phyloP scores from a whole-genome alignment of 2,888 invertebrate genomes.

The Caenorhabditis sp. region DNA sequence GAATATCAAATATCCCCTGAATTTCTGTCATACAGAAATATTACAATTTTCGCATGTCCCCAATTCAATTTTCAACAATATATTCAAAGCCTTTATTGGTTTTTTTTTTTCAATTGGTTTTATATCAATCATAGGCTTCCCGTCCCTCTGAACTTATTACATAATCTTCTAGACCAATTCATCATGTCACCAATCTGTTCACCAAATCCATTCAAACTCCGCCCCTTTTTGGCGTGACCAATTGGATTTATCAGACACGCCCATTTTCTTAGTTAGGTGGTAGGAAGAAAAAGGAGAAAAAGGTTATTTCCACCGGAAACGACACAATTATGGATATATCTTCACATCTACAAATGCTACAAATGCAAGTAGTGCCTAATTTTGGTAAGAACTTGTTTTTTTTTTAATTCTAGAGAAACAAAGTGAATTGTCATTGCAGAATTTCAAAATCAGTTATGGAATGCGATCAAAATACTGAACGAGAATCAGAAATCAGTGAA shows the following conservation, averaged over 20 bases:
- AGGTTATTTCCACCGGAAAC: neutral
- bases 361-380: neutral
- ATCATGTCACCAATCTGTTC: neutral
- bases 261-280: neutral
- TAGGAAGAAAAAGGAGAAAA: neutral
- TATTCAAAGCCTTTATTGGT: too few species aligned
- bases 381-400: neutral
- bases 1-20: too few species aligned
- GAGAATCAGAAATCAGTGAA: neutral
- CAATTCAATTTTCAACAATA: too few species aligned
- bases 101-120: neutral
- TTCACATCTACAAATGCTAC: neutral
- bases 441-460: slow-evolving; percentile 2
- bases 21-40: too few species aligned
- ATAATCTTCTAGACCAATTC: neutral
- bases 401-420: neutral
- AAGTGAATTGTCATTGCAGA: neutral
- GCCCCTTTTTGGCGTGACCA: neutral
- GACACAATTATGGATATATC: neutral
- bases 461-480: neutral
- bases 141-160: neutral
- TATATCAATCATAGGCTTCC: neutral
- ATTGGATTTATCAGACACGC: neutral
- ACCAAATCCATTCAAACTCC: neutral
- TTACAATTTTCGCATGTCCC: too few species aligned